Evolutionary conservation across 2,113 vertebrate genomes (phyloP).

Genomic region (Balaeniceps rex): DNA sequence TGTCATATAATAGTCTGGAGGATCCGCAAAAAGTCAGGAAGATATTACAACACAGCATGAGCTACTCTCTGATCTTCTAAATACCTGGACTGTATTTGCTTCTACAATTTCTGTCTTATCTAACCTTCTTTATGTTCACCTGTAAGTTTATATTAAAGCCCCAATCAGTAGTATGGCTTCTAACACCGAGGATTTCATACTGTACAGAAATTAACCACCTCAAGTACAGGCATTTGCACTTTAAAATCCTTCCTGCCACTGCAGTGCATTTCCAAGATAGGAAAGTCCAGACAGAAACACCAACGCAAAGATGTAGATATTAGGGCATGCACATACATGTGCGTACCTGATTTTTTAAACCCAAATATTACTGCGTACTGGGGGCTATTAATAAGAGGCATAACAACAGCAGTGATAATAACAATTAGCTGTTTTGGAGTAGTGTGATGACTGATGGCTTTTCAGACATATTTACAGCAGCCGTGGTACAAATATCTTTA

Average conservation of each 20-base stretch:
- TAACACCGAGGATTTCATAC: constrained; percentile 41
- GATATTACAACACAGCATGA: constrained; percentile 58
- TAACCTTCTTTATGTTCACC: constrained; percentile 60
- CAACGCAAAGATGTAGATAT: neutral
- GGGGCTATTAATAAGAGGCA: neutral
- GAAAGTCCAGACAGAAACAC: neutral
- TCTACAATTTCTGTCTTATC: constrained; percentile 61
- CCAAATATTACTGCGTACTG: neutral
- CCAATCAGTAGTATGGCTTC: constrained; percentile 28
- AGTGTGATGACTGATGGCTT: neutral
- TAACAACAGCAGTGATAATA: neutral
- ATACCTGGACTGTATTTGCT: constrained; percentile 60
- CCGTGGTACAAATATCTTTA: neutral
- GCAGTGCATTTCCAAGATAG: neutral
- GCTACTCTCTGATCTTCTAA: constrained; percentile 67
- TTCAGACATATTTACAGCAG: neutral
- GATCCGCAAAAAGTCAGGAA: constrained; percentile 30
- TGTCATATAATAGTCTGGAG: constrained; percentile 57
- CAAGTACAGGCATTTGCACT: constrained; percentile 13
- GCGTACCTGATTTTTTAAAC: neutral
- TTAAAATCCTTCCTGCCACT: constrained; percentile 22
- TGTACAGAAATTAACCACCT: constrained; percentile 46
- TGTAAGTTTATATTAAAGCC: constrained; percentile 57
- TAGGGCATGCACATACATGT: neutral
- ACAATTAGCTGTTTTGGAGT: neutral